Evolutionary conservation across 2,797 vertebrate species (phyloP).

Genomic region (Crenichthys baileyi): DNA sequence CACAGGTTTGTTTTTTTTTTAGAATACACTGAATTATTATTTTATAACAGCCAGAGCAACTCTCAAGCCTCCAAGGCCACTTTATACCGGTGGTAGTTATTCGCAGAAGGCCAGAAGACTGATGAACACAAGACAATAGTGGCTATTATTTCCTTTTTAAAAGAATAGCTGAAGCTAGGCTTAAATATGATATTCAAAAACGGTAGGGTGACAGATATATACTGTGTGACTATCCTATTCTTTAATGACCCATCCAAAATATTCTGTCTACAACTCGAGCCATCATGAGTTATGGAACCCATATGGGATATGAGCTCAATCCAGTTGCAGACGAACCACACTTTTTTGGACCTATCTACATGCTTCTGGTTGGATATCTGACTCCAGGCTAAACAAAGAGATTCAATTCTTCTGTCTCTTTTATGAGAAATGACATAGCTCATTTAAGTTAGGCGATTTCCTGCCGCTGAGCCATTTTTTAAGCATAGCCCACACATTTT

Average conservation of each 20-base stretch:
- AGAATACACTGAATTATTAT: slow-evolving; percentile 65
- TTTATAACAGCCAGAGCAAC: slow-evolving; percentile 63
- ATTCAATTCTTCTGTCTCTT: not conserved
- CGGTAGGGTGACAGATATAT: not conserved
- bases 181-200: not conserved
- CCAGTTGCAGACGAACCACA: not conserved
- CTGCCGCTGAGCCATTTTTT: not conserved
- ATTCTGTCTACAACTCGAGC: not conserved
- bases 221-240: not conserved
- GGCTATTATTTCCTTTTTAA: slow-evolving; percentile 43
- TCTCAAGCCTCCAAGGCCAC: slow-evolving; percentile 44
- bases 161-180: not conserved
- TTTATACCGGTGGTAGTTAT: slow-evolving; percentile 22
- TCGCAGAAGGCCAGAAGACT: slow-evolving; percentile 47
- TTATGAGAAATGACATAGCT: not conserved
- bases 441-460: not conserved
- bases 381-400: not conserved
- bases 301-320: not conserved
- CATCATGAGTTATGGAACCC: not conserved
- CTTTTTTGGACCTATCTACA: not conserved
- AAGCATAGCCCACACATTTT: not conserved
- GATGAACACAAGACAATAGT: slow-evolving; percentile 48
- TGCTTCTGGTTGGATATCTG: not conserved
- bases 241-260: not conserved
- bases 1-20: slow-evolving; percentile 35